Evolutionary conservation across 2,888 invertebrate genomes (phyloP), one percentile per base, ranked within the genome.

Genomic region (Automeris io): DNA sequence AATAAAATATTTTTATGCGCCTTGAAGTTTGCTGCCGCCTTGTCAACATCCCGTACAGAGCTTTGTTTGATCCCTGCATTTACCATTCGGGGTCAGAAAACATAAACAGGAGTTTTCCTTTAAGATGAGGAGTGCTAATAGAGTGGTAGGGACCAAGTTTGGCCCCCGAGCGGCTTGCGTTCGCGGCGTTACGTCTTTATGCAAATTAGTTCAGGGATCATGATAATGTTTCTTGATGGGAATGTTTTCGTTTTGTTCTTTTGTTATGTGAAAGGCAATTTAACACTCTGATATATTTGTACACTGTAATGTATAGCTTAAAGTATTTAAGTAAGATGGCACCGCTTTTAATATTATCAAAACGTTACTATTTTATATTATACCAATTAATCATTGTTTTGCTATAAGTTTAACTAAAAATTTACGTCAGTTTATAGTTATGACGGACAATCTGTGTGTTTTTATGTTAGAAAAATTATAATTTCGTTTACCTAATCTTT

Each of bases 201-300:
- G 64, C 51, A 62, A 68, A 69, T 65, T 60, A 62, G 52, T 43
- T 50, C 45, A 40, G 39, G 40, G 49, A 51, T 54, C 49, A 54
- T 56, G 50, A 57, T n/a, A n/a, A n/a, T 54, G 54, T 56, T 51
- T 49, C 61, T 47, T 57, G 53, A 59, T 56, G 47, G 41, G 48
- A 49, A 51, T 54, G 47, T 54, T 58, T 58, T 56, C 55, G 51
- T 58, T 56, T 50, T 41, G 43, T 25, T 35, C 39, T 26, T 25
- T 21, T 32, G 18, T 18, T 33, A 23, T n/a, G n/a, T 23, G 21
- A 23, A 33, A 21, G 33, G 12, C n/a, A 21, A 6, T 19, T 33
- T 5, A 7, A 13, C n/a, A 12, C 6, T 11, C 13, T 7, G n/a
- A 18, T 18, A 22, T 3, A 5, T 7, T 6, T 16, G 22, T 22